phyloP scores from a whole-genome alignment of 2,888 invertebrate species.

The Hypselothyrea guttata region DNA sequence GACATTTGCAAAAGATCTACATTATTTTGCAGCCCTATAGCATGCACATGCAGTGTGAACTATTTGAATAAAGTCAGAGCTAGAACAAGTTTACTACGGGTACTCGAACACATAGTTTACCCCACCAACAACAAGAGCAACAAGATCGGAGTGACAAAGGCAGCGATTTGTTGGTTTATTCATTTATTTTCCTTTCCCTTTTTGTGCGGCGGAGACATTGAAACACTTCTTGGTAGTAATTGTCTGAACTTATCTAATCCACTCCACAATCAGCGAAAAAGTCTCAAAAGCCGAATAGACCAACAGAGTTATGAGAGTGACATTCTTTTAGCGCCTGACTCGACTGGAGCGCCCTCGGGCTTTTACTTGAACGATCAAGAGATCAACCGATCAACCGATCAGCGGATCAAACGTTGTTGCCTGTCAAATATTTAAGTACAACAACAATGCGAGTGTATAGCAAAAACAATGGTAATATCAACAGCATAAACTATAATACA shows the following conservation, averaged over 20 bases:
- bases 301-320: constrained; percentile 46
- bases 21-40: constrained; percentile 35
- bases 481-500: constrained; percentile 14
- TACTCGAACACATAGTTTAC: constrained; percentile 38
- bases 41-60: constrained; percentile 43
- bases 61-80: constrained; percentile 39
- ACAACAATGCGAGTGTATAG: constrained; percentile 21
- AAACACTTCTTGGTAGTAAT: constrained; percentile 47
- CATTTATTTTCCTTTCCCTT: constrained; percentile 62
- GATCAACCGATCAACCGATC: constrained; percentile 5
- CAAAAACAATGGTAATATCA: constrained; percentile 9
- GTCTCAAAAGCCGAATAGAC: constrained; percentile 3
- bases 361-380: constrained; percentile 13
- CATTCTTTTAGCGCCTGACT: constrained; percentile 66
- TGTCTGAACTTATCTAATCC: constrained; percentile 53
- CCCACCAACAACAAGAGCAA: constrained; percentile 33
- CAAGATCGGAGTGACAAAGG: constrained; percentile 41
- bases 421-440: constrained; percentile 60
- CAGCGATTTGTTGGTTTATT: constrained; percentile 21
- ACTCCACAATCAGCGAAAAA: constrained; percentile 66
- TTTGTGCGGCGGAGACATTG: constrained; percentile 25
- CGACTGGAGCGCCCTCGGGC: constrained; percentile 43
- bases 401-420: constrained; percentile 32
- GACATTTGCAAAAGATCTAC: background rate
- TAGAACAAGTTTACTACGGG: constrained; percentile 62